Percentiles rank a stretch among this genome's conserved stretches.
phyloP scores from a whole-genome alignment of 1,140 invertebrate genomes.

The Papilio helenus region DNA sequence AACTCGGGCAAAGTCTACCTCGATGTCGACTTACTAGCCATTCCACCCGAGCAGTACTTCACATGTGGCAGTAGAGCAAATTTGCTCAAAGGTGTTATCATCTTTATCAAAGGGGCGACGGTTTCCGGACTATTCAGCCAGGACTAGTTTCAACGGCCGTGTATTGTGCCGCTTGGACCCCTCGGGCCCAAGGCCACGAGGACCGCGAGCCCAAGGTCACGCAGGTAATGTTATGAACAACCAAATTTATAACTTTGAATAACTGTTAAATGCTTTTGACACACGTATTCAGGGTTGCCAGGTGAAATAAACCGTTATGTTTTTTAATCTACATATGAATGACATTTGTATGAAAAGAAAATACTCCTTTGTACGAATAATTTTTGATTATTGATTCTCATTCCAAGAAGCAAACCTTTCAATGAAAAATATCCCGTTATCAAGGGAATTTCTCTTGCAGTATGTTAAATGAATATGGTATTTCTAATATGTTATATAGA shows the following conservation, averaged over 20 bases:
- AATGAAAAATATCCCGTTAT: not conserved
- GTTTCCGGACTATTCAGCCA: slow-evolving; percentile 29
- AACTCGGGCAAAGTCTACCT: no score
- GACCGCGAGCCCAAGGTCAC: slow-evolving; percentile 21
- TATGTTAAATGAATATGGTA: not conserved
- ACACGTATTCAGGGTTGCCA: slow-evolving; percentile 5
- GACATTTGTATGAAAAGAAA: not conserved
- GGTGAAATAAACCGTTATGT: slow-evolving; percentile 21
- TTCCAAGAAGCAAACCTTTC: not conserved
- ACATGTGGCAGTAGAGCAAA: no score
- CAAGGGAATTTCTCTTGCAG: not conserved
- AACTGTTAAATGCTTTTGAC: slow-evolving; percentile 30
- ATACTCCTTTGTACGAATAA: not conserved
- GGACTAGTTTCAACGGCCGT: slow-evolving; percentile 27
- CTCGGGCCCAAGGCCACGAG: slow-evolving; percentile 28
- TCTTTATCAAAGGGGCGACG: slow-evolving; percentile 22
- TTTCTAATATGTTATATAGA: not conserved
- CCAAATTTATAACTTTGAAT: slow-evolving; percentile 21
- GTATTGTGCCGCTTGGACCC: slow-evolving; percentile 17
- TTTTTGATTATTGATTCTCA: not conserved
- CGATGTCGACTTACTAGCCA: no score
- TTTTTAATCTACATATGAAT: slow-evolving; percentile 23
- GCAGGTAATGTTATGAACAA: slow-evolving; percentile 20
- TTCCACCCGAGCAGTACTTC: no score
- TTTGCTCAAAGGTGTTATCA: no score